These are phyloP conservation scores for Hetaerina americana DNA, from an alignment of 1,140 invertebrate genomes.

Conservation along the genomic window DNA sequence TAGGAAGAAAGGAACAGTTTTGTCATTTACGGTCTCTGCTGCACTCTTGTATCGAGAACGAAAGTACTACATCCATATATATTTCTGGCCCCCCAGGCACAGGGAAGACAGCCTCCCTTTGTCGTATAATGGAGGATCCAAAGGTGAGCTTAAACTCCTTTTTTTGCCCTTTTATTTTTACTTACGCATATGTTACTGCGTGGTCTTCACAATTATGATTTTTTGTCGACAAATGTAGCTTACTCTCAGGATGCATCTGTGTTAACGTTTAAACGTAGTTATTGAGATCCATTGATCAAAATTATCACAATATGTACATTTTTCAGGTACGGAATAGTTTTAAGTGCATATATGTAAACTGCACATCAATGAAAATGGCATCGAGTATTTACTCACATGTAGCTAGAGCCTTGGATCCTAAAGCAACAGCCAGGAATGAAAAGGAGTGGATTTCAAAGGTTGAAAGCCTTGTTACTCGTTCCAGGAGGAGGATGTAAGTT, in stretches of 20 bases:
- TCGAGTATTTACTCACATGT: slow-evolving; percentile 45
- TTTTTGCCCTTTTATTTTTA: too few species aligned
- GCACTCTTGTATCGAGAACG: neutral
- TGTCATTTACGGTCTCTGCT: neutral
- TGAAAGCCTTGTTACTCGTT: neutral
- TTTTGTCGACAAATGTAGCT: too few species aligned
- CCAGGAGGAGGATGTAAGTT: slow-evolving; percentile 1
- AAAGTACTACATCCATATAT: slow-evolving; percentile 46
- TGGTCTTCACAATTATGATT: too few species aligned
- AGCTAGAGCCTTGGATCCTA: slow-evolving; percentile 14
- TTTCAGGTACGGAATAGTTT: slow-evolving; percentile 36
- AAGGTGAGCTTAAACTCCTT: slow-evolving; percentile 26
- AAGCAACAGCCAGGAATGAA: neutral
- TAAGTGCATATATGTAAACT: slow-evolving; percentile 64
- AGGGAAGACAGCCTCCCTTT: slow-evolving; percentile 84
- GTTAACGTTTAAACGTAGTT: too few species aligned
- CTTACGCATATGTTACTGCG: too few species aligned
- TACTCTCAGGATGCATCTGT: too few species aligned
- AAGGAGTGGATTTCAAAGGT: neutral
- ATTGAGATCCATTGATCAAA: too few species aligned
- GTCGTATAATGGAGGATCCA: slow-evolving; percentile 48
- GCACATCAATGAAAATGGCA: slow-evolving; percentile 63
- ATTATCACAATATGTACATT: too few species aligned
- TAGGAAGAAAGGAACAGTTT: neutral
- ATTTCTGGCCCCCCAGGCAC: slow-evolving; percentile 93